Base-by-base conservation (phyloP, 2,113 vertebrate genomes). In the Daubentonia madagascariensis region DNA sequence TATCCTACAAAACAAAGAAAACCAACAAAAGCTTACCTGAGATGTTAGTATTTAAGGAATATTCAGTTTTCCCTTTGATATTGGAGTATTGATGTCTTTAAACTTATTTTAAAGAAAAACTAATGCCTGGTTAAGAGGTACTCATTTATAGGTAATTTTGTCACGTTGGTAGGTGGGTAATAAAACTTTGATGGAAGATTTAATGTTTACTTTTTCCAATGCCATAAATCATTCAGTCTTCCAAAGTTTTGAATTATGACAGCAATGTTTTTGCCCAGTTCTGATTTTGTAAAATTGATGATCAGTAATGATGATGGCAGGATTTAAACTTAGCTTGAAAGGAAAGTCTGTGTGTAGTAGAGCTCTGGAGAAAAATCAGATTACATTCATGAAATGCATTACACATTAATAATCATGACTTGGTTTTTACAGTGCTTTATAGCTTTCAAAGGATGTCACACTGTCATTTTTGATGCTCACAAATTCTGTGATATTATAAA, bases 101-200 rank as follows among this genome's bases (percentile, higher is more conserved):
- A n/a, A 76, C 57, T 68, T 84, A 65, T 86, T 89, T 72, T 61
- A 43, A 91, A 91, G 75, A 65, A 84, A 97, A 93, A 57, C 17
- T 3, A 73, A 87, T 50, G 45, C 4, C 65, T 63, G 20, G 8
- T 84, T 67, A 93, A 96, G 70, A 84, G 8, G 22, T 52, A 9
- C n/a, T 78, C 30, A 28, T 25, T 22, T 61, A 22, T 4, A 85
- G 32, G 85, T 67, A 86, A 75, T 68, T 45, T n/a, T 68, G 35
- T 50, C 48, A 8, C 35, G n/a, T 40, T 89, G 6, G 23, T 72
- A 80, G 50, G 83, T 61, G 23, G 40, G 79, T 54, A 73, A 89
- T 52, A 70, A 63, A 85, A 73, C n/a, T 65, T 86, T n/a, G 11
- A 23, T 70, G 59, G 63, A 13, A 28, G 35, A 54, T 57, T 86